A percentile compares a stretch with the other conserved stretches of the same genome.
These are phyloP conservation scores for Lagria hirta DNA, from an alignment of 2,888 invertebrate genomes.

Conservation along the genomic window DNA sequence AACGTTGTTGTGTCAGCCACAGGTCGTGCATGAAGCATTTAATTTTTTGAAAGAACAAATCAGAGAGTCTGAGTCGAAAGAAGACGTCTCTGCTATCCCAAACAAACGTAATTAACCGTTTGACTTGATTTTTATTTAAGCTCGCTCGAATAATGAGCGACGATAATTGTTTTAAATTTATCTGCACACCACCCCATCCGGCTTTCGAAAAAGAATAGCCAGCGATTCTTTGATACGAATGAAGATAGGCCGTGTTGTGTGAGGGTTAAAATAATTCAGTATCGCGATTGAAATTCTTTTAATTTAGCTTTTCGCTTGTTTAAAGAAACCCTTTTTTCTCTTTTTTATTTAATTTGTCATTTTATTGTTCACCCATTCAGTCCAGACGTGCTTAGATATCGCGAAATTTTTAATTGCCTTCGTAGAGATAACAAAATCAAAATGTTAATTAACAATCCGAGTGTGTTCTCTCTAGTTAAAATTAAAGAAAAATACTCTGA, in stretches of 20 bases:
- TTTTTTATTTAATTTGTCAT: conserved; percentile 54
- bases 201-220: conserved; percentile 9
- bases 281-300: conserved; percentile 52
- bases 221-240: conserved; percentile 19
- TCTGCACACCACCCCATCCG: conserved; percentile 32
- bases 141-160: conserved; percentile 41
- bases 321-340: conserved; percentile 49
- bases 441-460: conserved; percentile 55
- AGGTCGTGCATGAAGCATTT: too few relatives aligned
- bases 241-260: conserved; percentile 29
- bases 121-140: conserved; percentile 48
- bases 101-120: conserved; percentile 46
- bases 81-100: conserved; percentile 20
- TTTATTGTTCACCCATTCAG: conserved; percentile 50
- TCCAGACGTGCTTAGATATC: conserved; percentile 49
- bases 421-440: conserved; percentile 51
- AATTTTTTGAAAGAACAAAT: too few relatives aligned
- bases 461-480: conserved; percentile 54
- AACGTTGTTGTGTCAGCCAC: too few relatives aligned
- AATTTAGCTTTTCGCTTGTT: conserved; percentile 51
- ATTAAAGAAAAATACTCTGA: conserved; percentile 55
- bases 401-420: conserved; percentile 55
- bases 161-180: conserved; percentile 39
- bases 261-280: conserved; percentile 33
- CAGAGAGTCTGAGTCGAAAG: too few relatives aligned